These are phyloP conservation scores for Strix uralensis DNA, from an alignment of 2,113 vertebrate genomes.

Conservation along the genomic window DNA sequence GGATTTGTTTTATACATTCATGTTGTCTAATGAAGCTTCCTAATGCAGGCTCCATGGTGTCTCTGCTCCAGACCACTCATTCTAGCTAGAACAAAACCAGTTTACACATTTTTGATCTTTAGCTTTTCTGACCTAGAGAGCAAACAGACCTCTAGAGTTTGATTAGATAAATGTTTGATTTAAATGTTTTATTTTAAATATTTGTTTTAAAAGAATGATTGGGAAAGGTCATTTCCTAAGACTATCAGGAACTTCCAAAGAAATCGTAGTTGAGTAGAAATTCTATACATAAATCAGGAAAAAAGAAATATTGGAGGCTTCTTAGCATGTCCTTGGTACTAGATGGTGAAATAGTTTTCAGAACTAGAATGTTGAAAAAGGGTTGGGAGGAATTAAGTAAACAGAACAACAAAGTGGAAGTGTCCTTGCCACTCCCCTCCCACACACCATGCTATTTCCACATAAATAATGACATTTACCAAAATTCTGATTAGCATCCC, in stretches of 20 bases:
- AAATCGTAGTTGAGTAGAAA: not conserved
- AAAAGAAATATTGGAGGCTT: not conserved
- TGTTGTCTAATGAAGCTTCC: not conserved
- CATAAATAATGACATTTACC: not conserved
- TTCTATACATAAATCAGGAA: not conserved
- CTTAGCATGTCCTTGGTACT: not conserved
- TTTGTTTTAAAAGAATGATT: not conserved
- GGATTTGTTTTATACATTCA: not conserved
- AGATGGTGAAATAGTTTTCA: not conserved
- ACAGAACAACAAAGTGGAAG: slow-evolving; percentile 10
- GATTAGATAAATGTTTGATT: not conserved
- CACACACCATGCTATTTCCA: not conserved
- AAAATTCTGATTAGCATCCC: not conserved
- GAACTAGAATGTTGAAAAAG: not conserved
- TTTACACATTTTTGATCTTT: not conserved
- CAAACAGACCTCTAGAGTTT: not conserved
- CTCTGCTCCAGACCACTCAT: not conserved
- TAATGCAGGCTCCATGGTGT: not conserved
- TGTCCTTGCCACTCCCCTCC: not conserved
- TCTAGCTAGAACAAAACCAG: not conserved
- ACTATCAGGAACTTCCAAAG: not conserved
- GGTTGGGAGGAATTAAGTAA: not conserved
- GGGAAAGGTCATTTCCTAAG: not conserved
- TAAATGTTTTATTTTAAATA: not conserved
- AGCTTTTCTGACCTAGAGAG: not conserved